Percentiles rank a stretch among this genome's conserved stretches.
phyloP scores from a whole-genome alignment of 2,113 vertebrate genomes.

The Saimiri boliviensis region DNA sequence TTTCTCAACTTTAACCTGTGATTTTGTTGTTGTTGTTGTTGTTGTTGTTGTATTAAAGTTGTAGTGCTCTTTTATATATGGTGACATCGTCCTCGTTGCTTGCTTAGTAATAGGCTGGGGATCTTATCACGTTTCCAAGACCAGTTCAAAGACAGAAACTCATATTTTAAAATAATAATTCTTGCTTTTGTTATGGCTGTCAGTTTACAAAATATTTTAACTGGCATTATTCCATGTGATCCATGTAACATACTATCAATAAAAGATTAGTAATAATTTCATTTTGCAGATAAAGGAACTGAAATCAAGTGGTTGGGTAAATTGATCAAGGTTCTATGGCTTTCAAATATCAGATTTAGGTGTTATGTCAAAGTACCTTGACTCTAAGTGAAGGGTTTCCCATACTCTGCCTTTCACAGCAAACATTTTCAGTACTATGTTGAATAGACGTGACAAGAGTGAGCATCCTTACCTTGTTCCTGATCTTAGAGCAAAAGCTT shows the following conservation, averaged over 20 bases:
- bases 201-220: background rate
- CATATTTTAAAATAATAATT: conserved; percentile 19
- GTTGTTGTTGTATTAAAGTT: background rate
- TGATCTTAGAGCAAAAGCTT: background rate
- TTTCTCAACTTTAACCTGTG: background rate
- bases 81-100: background rate
- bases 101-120: background rate
- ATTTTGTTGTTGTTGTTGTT: background rate
- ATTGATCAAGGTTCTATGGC: background rate
- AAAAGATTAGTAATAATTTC: background rate
- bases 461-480: background rate
- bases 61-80: background rate
- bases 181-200: background rate
- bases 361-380: background rate
- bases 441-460: background rate
- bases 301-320: background rate
- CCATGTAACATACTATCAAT: background rate
- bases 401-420: background rate
- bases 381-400: background rate
- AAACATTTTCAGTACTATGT: background rate
- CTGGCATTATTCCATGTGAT: background rate
- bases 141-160: background rate
- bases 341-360: background rate
- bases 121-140: background rate
- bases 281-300: background rate